These are phyloP conservation scores for Leptinotarsa texana DNA, from an alignment of 1,140 invertebrate species.

Conservation along the genomic window DNA sequence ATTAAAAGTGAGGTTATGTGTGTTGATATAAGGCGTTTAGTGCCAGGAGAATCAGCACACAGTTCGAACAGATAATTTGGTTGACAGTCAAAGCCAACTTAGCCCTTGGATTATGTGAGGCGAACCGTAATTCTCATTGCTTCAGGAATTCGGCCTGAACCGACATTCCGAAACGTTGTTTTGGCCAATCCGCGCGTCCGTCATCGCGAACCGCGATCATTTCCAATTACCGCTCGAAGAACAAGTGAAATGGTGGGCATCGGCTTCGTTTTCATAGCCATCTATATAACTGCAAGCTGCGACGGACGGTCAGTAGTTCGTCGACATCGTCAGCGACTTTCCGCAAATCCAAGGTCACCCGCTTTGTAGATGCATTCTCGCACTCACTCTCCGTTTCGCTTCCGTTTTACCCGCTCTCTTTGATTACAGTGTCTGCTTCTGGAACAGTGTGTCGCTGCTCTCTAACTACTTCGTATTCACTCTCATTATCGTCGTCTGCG, in stretches of 20 bases:
- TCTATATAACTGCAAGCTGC: constrained; percentile 22
- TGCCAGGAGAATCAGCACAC: no score
- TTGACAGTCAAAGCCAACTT: no score
- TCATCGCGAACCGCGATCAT: neutral
- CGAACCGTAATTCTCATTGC: no score
- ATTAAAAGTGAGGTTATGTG: no score
- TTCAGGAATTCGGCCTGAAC: no score
- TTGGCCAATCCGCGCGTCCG: neutral
- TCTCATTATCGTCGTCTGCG: neutral
- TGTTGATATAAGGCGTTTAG: no score
- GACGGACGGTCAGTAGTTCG: constrained; percentile 22
- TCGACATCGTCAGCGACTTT: constrained; percentile 22
- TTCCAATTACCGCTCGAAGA: neutral
- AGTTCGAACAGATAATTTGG: no score
- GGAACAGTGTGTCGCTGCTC: constrained; percentile 13
- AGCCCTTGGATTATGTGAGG: no score
- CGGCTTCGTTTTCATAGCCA: constrained; percentile 29
- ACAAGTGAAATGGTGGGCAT: constrained; percentile 8
- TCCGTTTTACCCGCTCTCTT: constrained; percentile 22
- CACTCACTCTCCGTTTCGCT: neutral
- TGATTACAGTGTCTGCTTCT: constrained; percentile 13
- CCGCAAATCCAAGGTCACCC: constrained; percentile 27
- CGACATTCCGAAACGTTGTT: no score
- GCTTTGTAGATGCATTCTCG: constrained; percentile 14
- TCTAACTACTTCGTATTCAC: neutral